Evolutionary conservation across 2,888 invertebrate genomes (phyloP).

Genomic region (Gymnocheta viridis): DNA sequence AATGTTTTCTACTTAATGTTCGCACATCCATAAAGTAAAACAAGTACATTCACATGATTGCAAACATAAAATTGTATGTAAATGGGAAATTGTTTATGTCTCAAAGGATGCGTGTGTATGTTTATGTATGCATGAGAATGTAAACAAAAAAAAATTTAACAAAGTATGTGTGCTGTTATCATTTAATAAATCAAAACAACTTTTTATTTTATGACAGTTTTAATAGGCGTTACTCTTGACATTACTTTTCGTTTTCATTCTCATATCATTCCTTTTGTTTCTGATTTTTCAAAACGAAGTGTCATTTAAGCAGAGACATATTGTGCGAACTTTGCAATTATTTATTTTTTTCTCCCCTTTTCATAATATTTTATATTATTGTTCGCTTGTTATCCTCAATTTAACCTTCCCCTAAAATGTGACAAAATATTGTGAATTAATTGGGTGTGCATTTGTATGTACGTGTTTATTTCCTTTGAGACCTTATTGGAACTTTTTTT

Average conservation of each 20-base stretch:
- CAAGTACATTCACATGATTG: not conserved
- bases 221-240: constrained; percentile 69
- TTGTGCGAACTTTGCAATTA: constrained; percentile 24
- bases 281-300: constrained; percentile 24
- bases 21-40: not conserved
- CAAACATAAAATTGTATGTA: constrained; percentile 2
- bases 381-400: constrained; percentile 32
- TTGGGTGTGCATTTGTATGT: not conserved
- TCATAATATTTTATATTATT: constrained; percentile 27
- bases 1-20: constrained; percentile 6
- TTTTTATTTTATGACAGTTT: constrained; percentile 74
- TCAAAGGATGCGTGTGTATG: not conserved
- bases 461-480: not conserved
- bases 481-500: not conserved
- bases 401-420: constrained; percentile 3
- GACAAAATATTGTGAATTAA: not conserved
- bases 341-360: constrained; percentile 4
- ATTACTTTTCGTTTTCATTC: constrained; percentile 44
- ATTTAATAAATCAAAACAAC: constrained; percentile 79
- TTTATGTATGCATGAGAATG: not conserved
- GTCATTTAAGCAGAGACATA: constrained; percentile 44
- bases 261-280: constrained; percentile 24
- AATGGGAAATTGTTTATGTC: constrained; percentile 11
- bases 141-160: not conserved
- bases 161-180: constrained; percentile 60